Base-by-base conservation (phyloP, 2,888 invertebrate species). In the Heteromyza rotundicornis region DNA sequence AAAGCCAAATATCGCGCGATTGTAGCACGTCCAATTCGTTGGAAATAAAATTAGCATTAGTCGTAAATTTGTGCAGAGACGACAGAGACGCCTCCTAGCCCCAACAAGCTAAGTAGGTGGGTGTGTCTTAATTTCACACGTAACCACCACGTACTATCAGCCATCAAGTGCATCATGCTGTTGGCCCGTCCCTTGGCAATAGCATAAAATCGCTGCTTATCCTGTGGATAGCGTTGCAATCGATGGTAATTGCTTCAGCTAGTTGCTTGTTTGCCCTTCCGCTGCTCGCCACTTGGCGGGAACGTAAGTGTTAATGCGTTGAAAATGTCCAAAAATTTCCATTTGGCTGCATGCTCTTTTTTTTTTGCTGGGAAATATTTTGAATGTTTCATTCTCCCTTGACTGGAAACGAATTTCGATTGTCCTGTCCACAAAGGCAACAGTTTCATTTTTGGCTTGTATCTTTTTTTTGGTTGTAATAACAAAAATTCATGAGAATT, bases 1-100 rank as follows among this genome's bases (percentile, higher is more conserved):
- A 14, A 12, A 14, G 35, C 35, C 17, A 23, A 24, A 8, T 14
- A 56, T 20, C 32, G 52, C 14, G 22, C 52, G n/a, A 16, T 22
- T 52, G 52, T 52, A 16, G 35, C 47, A 56, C 40, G 23, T 40
- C 27, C 56, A 10, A 24, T 24, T 63, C 62, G 68, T 62, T 65
- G 64, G 64, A 70, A 68, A 71, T 68, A 64, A 70, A 71, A 71
- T 70, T 69, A 71, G 68, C 71, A 69, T 67, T 70, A 67, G 63
- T 61, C 63, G 64, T 67, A 66, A 70, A 65, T 67, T 63, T 52
- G n/a, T n/a, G 32, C 7, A 32, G 32, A n/a, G n/a, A n/a, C n/a
- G n/a, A n/a, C n/a, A n/a, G 7, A 32, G 32, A 32, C 32, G 32
- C 32, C 7, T 32, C 32, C 7, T 32, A 12, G 32, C 32, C 12